Evolutionary conservation across 2,888 invertebrate species (phyloP).

Genomic region (Hydraecia micacea): DNA sequence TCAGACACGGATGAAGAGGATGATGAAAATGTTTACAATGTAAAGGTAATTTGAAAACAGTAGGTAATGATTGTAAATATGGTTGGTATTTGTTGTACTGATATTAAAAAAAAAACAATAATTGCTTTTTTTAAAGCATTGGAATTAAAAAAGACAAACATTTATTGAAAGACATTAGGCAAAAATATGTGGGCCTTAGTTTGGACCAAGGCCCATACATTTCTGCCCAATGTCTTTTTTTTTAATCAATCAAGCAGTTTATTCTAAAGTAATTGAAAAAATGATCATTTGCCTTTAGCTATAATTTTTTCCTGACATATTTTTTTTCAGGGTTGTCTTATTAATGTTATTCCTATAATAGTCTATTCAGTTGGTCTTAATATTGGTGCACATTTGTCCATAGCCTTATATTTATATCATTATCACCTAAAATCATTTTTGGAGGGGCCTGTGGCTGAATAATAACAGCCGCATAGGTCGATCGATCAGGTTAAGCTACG

Average conservation of each 20-base stretch:
- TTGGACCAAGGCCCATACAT: not conserved
- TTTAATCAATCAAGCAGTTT: not conserved
- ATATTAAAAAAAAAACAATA: not conserved
- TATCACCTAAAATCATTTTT: not conserved
- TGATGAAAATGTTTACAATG: conserved; percentile 82
- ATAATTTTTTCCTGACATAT: not conserved
- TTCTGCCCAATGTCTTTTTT: not conserved
- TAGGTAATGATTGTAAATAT: not conserved
- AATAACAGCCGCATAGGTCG: no score
- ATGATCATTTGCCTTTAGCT: not conserved
- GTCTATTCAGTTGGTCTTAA: not conserved
- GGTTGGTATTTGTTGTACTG: not conserved
- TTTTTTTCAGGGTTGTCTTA: not conserved
- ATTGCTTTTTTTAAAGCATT: not conserved
- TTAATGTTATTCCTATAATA: not conserved
- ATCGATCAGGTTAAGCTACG: no score
- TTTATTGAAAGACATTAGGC: not conserved
- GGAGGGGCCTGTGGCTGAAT: no score
- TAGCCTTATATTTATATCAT: not conserved
- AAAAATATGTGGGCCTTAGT: not conserved
- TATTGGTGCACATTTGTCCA: not conserved
- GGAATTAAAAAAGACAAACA: not conserved
- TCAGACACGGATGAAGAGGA: conserved; percentile 83
- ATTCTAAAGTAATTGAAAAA: not conserved
- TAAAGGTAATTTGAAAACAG: conserved; percentile 76